Evolutionary conservation across 2,888 invertebrate genomes (phyloP).

Genomic region (Diadegma fenestrale): DNA sequence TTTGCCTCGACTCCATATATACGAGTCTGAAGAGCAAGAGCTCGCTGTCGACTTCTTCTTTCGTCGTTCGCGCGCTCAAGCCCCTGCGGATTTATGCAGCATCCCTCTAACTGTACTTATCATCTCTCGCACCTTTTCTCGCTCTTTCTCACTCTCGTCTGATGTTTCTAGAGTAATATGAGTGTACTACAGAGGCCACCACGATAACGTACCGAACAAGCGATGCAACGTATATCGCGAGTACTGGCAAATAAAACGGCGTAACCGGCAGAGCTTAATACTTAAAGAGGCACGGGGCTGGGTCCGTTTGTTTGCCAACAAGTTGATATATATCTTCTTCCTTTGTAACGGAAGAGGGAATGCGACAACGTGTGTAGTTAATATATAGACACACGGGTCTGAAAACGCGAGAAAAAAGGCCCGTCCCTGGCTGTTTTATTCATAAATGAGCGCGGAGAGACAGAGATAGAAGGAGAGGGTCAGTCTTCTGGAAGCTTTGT

Average conservation of each 20-base stretch:
- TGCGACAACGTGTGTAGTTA: constrained; percentile 29
- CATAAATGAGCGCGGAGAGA: constrained; percentile 56
- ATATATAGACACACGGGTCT: constrained; percentile 42
- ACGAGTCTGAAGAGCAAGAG: constrained; percentile 53
- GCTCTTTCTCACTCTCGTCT: constrained; percentile 38
- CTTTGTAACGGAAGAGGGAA: constrained; percentile 28
- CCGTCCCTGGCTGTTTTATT: constrained; percentile 62
- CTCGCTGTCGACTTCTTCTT: constrained; percentile 64
- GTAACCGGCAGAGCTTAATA: background rate
- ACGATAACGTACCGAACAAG: constrained; percentile 18
- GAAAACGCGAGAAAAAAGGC: constrained; percentile 50
- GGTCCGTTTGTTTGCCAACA: constrained; percentile 21
- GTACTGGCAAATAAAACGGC: constrained; percentile 11
- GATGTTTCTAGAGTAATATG: constrained; percentile 44
- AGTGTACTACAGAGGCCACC: constrained; percentile 21
- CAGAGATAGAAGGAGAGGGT: background rate
- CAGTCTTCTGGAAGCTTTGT: constrained; percentile 67
- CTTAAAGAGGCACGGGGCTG: background rate
- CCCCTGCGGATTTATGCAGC: constrained; percentile 62
- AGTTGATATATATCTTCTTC: background rate
- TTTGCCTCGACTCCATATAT: constrained; percentile 50
- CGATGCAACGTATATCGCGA: background rate
- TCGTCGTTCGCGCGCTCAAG: constrained; percentile 61
- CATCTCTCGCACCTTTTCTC: constrained; percentile 27
- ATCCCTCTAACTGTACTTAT: constrained; percentile 39